phyloP scores from a whole-genome alignment of 2,113 vertebrate species.

The Hydropotes inermis region DNA sequence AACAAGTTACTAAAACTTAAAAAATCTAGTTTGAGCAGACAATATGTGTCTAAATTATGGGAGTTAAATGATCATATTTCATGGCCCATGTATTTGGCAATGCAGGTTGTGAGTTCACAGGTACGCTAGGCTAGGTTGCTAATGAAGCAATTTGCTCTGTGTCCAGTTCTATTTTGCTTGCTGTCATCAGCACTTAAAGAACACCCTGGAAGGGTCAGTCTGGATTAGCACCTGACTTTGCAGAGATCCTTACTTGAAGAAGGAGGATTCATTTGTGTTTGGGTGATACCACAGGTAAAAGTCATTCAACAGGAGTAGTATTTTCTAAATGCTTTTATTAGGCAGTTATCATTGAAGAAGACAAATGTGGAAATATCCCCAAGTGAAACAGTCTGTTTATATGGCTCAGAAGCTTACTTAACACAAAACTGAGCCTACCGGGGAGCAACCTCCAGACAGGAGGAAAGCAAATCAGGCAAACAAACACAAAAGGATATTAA shows the following conservation, averaged over 20 bases:
- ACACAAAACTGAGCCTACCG: neutral
- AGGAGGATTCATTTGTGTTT: slow-evolving; percentile 65
- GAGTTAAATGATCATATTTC: slow-evolving; percentile 77
- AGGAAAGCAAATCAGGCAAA: neutral
- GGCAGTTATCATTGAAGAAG: neutral
- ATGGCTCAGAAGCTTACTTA: slow-evolving; percentile 48
- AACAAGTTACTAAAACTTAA: slow-evolving; percentile 16
- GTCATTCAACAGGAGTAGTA: slow-evolving; percentile 50
- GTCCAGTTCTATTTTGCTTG: slow-evolving; percentile 82
- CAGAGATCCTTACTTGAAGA: slow-evolving; percentile 72
- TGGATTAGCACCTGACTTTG: slow-evolving; percentile 78
- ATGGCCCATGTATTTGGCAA: slow-evolving; percentile 71
- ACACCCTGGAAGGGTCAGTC: slow-evolving; percentile 73
- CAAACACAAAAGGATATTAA: neutral
- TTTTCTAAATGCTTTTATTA: slow-evolving; percentile 63
- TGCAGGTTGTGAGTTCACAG: slow-evolving; percentile 70
- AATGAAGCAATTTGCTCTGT: slow-evolving; percentile 85
- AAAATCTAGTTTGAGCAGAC: slow-evolving; percentile 20
- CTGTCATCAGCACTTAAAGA: slow-evolving; percentile 81
- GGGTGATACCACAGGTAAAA: slow-evolving; percentile 63
- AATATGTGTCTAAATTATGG: slow-evolving; percentile 56
- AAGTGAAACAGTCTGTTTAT: slow-evolving; percentile 40
- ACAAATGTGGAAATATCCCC: slow-evolving; percentile 14
- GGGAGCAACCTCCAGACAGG: slow-evolving; percentile 33
- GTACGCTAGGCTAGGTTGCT: slow-evolving; percentile 70